Base-by-base conservation (phyloP, 92 coral and sea anemone genomes). In the Virgularia gustaviana region DNA sequence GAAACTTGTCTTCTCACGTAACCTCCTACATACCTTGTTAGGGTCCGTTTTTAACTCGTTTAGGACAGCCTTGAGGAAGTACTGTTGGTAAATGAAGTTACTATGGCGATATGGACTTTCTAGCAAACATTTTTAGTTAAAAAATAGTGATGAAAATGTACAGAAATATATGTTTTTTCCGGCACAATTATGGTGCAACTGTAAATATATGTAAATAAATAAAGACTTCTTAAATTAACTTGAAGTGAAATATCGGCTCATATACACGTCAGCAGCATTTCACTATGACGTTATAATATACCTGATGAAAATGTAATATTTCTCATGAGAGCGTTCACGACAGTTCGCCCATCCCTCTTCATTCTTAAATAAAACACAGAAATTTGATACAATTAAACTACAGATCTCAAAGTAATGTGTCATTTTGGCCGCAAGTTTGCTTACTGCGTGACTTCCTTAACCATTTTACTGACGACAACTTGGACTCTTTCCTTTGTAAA, bases 391-490 rank as follows among this genome's bases (percentile, higher is more conserved):
- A n/a, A n/a, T n/a, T n/a, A n/a, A n/a, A n/a, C n/a, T n/a, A n/a
- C n/a, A n/a, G n/a, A n/a, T n/a, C n/a, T n/a, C n/a, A n/a, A n/a
- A n/a, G n/a, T n/a, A n/a, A n/a, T n/a, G n/a, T n/a, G n/a, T n/a
- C n/a, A n/a, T n/a, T n/a, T n/a, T n/a, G n/a, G n/a, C n/a, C n/a
- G n/a, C n/a, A 43, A 43, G 13, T 43, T 13, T 20, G 7, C 78
- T 51, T 45, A 89, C 97, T 95, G 82, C 53, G 96, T 90, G n/a
- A 91, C 96, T 38, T 91, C 97, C 36, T 91, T 91, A 72, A 89
- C 84, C 97, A 91, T 91, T 73, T 91, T 91, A 49, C 87, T 91
- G 66, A 88, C 92, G 11, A 91, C 96, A 72, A 91, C 79, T 61
- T 89, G 90, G 43, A 91, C 75, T 68, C 97, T 86, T 38, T 90